Evolutionary conservation across 1,140 invertebrate species (phyloP), one percentile per base, ranked within the genome.

Genomic region (Drosophila persimilis): DNA sequence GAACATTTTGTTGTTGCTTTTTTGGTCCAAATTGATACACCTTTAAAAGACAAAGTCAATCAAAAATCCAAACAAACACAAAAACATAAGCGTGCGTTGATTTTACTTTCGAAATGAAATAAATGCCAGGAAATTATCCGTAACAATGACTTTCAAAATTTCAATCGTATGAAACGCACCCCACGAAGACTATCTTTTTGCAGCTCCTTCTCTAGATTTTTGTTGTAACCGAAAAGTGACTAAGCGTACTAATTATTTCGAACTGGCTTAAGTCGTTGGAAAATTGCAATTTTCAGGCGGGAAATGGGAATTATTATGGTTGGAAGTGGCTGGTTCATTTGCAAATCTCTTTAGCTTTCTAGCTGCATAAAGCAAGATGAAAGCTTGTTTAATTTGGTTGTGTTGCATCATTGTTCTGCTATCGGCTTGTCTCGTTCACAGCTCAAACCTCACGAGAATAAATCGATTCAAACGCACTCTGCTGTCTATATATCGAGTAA

Each of bases 31-130:
- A 74, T 63, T 64, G 58, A 59, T 63, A 53, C 53, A 59, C 56
- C 64, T 69, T 73, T 41, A 43, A 58, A 20, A 54, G 54, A 39
- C 63, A 64, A 65, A 77, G 52, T 66, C 75, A 75, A 75, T 79
- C 56, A 44, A 65, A 71, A 39, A 17, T 48, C 39, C 31, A 6
- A n/a, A 35, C 29, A 54, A 44, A 50, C 50, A 39, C 41, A 52
- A 56, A 29, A 54, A 61, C 60, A 24, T 66, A 50, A 31, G 62
- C 50, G 35, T 69, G 52, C 65, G 50, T 67, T 70, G 17, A 58
- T 55, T 74, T 58, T 48, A 65, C 77, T 80, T 80, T 80, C 77
- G 13, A 80, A 80, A 72, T 51, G 47, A 65, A 64, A 65, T 17
- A 17, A 9, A 47, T 58, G 50, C 52, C 69, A 43, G 44, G 74